phyloP scores from a whole-genome alignment of 2,797 vertebrate genomes.

The Myotis daubentonii region DNA sequence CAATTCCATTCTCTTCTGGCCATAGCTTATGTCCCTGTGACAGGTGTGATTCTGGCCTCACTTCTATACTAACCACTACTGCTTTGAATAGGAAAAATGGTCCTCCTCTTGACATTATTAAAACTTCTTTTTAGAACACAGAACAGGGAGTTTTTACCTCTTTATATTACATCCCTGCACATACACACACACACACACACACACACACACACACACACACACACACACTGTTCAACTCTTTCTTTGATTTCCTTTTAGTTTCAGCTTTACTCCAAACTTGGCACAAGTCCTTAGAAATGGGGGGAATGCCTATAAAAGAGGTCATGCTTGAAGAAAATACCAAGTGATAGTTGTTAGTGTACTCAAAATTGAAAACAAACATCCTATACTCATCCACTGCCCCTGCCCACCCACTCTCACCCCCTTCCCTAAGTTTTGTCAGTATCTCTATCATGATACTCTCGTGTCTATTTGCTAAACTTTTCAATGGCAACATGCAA shows the following conservation, averaged over 20 bases:
- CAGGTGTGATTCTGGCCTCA: neutral
- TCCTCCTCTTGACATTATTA: neutral
- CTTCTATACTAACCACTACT: neutral
- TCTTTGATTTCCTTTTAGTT: neutral
- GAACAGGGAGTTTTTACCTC: neutral
- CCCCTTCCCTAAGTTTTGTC: neutral
- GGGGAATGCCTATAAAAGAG: neutral
- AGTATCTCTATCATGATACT: neutral
- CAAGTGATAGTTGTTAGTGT: neutral
- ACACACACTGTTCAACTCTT: neutral
- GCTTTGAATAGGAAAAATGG: neutral
- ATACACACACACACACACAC: neutral
- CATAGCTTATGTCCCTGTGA: neutral
- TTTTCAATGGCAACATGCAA: neutral
- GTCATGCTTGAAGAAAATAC: slow-evolving; percentile 19
- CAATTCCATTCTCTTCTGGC: neutral
- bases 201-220: neutral
- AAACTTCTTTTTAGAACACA: slow-evolving; percentile 3
- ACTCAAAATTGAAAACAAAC: neutral
- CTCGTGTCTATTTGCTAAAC: neutral
- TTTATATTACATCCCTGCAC: neutral
- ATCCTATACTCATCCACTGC: neutral
- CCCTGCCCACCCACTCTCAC: neutral
- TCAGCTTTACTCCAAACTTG: slow-evolving; percentile 21
- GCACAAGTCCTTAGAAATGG: neutral